Conservation (phyloP, 2,797 vertebrate genomes). For the Pampus argenteus region DNA sequence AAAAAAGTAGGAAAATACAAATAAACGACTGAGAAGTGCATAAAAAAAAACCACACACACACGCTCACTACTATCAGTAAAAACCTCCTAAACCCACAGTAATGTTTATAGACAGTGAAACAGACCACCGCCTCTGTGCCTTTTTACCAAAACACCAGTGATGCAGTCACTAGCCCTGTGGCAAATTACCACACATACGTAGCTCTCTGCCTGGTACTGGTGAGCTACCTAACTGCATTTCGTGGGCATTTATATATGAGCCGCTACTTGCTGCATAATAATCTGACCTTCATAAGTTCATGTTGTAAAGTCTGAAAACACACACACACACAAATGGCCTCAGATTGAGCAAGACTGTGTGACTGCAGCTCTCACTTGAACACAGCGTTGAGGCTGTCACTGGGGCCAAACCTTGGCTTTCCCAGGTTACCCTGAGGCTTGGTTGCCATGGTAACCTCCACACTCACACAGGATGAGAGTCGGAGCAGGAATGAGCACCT, state of each 20-base stretch:
- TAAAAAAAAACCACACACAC: not conserved
- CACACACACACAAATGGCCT: too few relatives aligned
- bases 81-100: not conserved
- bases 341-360: not conserved
- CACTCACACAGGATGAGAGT: constrained; percentile 65
- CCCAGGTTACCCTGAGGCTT: constrained; percentile 83
- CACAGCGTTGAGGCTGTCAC: constrained; percentile 82
- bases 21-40: not conserved
- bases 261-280: too few relatives aligned
- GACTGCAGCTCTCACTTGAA: constrained; percentile 83
- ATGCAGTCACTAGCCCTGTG: not conserved
- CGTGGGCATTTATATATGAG: too few relatives aligned
- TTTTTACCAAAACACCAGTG: not conserved
- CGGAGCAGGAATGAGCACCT: constrained; percentile 83
- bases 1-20: too few relatives aligned
- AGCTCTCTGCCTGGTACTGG: too few relatives aligned
- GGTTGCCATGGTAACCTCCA: constrained; percentile 83
- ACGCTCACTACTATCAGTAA: not conserved
- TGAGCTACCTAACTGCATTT: too few relatives aligned
- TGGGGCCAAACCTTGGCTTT: constrained; percentile 81
- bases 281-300: too few relatives aligned
- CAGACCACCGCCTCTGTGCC: not conserved
- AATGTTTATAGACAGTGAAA: not conserved
- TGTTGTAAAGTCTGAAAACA: not conserved
- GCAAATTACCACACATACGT: too few relatives aligned